Base-by-base conservation (phyloP, 2,797 vertebrate genomes). In the Cuculus canorus region DNA sequence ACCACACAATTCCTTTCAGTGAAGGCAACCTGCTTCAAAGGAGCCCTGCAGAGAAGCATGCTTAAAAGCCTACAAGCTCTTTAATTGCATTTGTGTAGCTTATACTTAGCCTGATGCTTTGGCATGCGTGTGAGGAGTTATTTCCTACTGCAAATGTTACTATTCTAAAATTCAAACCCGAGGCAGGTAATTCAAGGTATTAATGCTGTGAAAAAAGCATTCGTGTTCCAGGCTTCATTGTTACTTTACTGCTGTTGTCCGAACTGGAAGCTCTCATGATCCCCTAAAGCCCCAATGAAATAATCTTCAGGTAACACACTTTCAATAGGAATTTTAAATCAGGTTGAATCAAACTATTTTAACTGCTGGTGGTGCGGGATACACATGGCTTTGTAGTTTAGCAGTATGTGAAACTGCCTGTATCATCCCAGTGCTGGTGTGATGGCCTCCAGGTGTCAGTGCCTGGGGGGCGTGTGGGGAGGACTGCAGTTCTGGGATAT, bases 11-110 rank as follows among this genome's bases (percentile, higher is more conserved):
- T 86, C 77, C 78, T 75, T 88, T 79, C 43, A 92, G 73, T 50
- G 65, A 66, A 72, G 69, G 30, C 17, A 81, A 4, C 37, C 41
- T 81, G 11, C 41, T 95, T 59, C 50, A 79, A 88, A 89, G 78
- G 68, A 85, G 35, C 35, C 80, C 75, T 84, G 89, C 57, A 65
- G 73, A 71, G 82, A 54, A 59, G 56, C 47, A 11, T 23, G 22
- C 80, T 84, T 79, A 24, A 86, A 70, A 95, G 79, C 53, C 53
- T 53, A 16, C 71, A 86, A 60, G 41, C 65, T 93, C 65, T 92
- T 91, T 68, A 86, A n/a, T 15, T 87, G 14, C 70, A n/a, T 85
- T 73, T 83, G 45, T 69, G 37, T 59, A 61, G 61, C 39, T 92
- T 59, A 77, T 82, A 10, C 89, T 87, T 71, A 69, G 50, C 59